Percentiles rank a stretch among this genome's conserved stretches.
Evolutionary conservation across 2,113 vertebrate genomes (phyloP).

Genomic region (Galemys pyrenaicus): DNA sequence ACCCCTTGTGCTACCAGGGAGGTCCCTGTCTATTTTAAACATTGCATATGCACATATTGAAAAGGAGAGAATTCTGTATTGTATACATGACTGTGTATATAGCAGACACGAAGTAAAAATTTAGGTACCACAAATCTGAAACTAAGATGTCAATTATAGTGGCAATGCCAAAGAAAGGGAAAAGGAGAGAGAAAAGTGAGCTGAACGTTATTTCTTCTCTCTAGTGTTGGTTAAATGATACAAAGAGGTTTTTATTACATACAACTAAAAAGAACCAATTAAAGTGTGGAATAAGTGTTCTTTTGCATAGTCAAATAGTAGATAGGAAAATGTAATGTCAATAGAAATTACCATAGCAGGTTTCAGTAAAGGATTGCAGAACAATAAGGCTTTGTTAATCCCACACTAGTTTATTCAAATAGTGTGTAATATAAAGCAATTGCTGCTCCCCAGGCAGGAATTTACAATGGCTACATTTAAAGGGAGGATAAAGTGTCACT

Average conservation of each 20-base stretch:
- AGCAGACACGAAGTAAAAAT: conserved; percentile 25
- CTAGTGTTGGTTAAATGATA: conserved; percentile 23
- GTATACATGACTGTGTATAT: background rate
- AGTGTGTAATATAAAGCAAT: conserved; percentile 73
- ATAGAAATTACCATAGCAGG: conserved; percentile 51
- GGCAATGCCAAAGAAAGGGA: background rate
- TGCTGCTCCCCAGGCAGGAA: conserved; percentile 71
- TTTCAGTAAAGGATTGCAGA: conserved; percentile 56
- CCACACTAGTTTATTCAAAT: conserved; percentile 62
- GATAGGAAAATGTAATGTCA: conserved; percentile 46
- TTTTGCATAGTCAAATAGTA: conserved; percentile 46
- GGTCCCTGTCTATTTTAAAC: conserved; percentile 3
- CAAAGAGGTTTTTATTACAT: conserved; percentile 50
- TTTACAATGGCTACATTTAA: conserved; percentile 63
- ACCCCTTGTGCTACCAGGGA: too few relatives aligned
- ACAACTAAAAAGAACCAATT: conserved; percentile 40
- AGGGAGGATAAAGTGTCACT: conserved; percentile 64
- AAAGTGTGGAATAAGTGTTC: background rate
- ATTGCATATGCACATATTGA: background rate
- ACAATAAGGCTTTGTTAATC: conserved; percentile 70
- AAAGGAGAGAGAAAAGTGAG: background rate
- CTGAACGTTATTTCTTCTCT: conserved; percentile 20
- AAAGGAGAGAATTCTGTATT: background rate
- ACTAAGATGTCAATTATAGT: conserved; percentile 13
- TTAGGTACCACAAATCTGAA: background rate